Evolutionary conservation across 2,888 invertebrate species (phyloP), one percentile per base, ranked within the genome.

Genomic region (Latrodectus hesperus): DNA sequence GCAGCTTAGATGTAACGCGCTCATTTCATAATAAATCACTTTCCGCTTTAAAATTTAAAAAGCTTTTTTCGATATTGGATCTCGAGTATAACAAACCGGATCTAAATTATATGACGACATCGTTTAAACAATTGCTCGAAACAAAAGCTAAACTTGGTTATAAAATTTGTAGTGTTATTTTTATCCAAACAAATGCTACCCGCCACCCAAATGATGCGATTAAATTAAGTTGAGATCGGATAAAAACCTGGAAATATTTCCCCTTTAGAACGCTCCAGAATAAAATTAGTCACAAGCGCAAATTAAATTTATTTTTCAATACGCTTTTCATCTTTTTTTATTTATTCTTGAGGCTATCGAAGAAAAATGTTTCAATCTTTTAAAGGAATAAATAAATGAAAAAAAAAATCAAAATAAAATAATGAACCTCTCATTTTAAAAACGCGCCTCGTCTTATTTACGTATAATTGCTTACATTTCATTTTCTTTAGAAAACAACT

Each of bases 261-360:
- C 74, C 60, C 60, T n/a, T 11, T 60, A 12, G 14, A 60, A 10
- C 60, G 60, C 75, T 26, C 81, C 51, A 53, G 76, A 87, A 81
- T 77, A 87, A 87, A 87, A 87, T 87, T 87, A 87, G 86, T 77
- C 65, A 81, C 81, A 84, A 70, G 81, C 68, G 77, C 72, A 87
- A 87, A 87, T 87, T 87, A 87, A 87, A 87, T 87, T 81, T 81
- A 81, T 87, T 87, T 86, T 87, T 87, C 86, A 87, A 87, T 87
- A 87, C 76, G 75, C 77, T 60, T n/a, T 60, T 60, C 60, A 6
- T 60, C n/a, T 60, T 80, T 81, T 87, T 86, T 81, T 81, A 81
- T 87, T 87, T 81, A 72, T 87, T 82, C 81, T 76, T 52, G 76
- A n/a, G 81, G 81, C 86, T 53, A 82, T 87, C 67, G 86, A 67